phyloP scores from a whole-genome alignment of 2,888 invertebrate species.

The Aelia acuminata region DNA sequence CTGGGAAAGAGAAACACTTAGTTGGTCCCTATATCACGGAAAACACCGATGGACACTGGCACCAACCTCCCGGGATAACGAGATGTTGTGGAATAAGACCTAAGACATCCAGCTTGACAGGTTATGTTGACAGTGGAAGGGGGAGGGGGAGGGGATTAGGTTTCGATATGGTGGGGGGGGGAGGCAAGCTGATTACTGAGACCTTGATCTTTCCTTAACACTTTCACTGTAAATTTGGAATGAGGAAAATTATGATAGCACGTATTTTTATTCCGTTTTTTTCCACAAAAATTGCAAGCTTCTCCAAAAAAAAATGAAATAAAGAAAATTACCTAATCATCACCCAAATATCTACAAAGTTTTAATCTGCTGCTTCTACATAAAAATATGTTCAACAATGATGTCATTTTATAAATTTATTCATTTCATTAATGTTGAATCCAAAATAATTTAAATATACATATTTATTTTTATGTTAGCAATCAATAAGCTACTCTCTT shows the following conservation, averaged over 20 bases:
- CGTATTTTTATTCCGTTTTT: neutral
- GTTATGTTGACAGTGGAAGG: conserved; percentile 40
- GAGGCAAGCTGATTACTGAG: neutral
- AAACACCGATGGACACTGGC: conserved; percentile 28
- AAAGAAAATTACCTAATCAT: neutral
- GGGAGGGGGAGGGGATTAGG: conserved; percentile 20
- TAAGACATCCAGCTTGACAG: neutral
- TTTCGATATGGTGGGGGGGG: neutral
- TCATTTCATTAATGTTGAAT: neutral
- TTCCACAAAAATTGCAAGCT: neutral
- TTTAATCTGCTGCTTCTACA: too few species aligned
- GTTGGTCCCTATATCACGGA: conserved; percentile 13
- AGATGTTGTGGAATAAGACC: neutral
- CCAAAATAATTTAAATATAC: neutral
- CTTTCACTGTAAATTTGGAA: conserved; percentile 54
- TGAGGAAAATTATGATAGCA: conserved; percentile 45
- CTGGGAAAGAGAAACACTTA: neutral
- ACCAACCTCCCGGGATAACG: neutral
- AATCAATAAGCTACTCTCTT: too few species aligned
- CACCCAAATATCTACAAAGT: neutral
- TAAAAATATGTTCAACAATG: conserved; percentile 4
- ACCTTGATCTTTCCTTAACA: conserved; percentile 56
- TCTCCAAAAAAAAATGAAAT: neutral
- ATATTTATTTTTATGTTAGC: too few species aligned
- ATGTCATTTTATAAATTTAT: neutral